Evolutionary conservation across 92 coral and sea anemone species (phyloP).

Genomic region (Paramuricea clavata): DNA sequence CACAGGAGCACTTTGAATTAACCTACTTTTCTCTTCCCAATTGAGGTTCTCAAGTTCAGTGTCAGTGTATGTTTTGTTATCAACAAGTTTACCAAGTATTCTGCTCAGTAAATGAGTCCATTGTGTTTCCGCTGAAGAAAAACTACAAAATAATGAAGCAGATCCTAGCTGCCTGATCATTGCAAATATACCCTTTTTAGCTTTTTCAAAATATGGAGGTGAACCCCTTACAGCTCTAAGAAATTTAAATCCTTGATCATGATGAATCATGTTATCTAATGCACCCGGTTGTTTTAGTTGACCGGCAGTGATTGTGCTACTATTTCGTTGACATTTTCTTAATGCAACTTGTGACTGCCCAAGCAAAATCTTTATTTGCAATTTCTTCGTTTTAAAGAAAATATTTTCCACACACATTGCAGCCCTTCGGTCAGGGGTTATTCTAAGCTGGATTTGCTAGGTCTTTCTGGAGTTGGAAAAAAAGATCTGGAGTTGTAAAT

Average conservation of each 20-base stretch:
- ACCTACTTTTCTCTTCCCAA: slow-evolving; percentile 17
- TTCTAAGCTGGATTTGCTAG: too few species aligned
- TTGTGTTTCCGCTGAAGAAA: slow-evolving; percentile 10
- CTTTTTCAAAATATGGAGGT: slow-evolving; percentile 64
- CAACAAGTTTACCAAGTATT: slow-evolving; percentile 21
- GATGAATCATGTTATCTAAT: slow-evolving; percentile 54
- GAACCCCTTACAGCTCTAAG: slow-evolving; percentile 64
- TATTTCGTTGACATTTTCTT: slow-evolving; percentile 46
- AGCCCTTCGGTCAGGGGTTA: too few species aligned
- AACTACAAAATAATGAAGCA: slow-evolving; percentile 55
- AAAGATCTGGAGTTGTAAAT: too few species aligned
- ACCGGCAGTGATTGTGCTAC: slow-evolving; percentile 53
- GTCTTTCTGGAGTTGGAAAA: too few species aligned
- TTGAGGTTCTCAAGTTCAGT: slow-evolving; percentile 3
- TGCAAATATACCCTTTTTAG: slow-evolving; percentile 62
- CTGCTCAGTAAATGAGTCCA: slow-evolving; percentile 29
- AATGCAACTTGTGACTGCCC: slow-evolving; percentile 60
- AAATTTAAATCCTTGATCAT: slow-evolving; percentile 67
- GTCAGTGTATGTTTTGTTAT: slow-evolving; percentile 3
- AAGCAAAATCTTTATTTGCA: slow-evolving; percentile 54
- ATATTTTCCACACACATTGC: slow-evolving; percentile 55
- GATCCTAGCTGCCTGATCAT: slow-evolving; percentile 68
- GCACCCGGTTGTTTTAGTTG: slow-evolving; percentile 57
- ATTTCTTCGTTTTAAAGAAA: slow-evolving; percentile 52
- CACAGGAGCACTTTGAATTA: slow-evolving; percentile 63